These are phyloP conservation scores for Chaenocephalus aceratus DNA, from an alignment of 2,113 vertebrate genomes.

Conservation along the genomic window DNA sequence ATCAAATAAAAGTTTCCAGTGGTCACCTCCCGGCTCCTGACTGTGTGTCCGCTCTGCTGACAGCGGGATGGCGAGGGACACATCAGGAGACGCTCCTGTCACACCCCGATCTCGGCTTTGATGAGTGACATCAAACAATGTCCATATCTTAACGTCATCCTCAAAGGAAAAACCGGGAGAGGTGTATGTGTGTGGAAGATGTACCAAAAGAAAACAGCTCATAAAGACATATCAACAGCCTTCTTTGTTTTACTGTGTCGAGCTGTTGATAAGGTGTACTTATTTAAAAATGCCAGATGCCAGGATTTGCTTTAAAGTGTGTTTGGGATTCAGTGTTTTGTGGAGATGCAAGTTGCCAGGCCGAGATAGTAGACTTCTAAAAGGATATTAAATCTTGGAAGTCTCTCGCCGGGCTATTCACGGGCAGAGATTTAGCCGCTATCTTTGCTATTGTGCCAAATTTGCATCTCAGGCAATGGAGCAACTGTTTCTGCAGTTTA, in stretches of 20 bases:
- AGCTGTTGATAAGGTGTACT: slow-evolving; percentile 67
- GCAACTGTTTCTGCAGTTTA: slow-evolving; percentile 56
- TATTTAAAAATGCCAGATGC: slow-evolving; percentile 61
- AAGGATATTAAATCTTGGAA: slow-evolving; percentile 71
- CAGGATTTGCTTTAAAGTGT: slow-evolving; percentile 49
- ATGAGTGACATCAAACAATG: slow-evolving; percentile 78
- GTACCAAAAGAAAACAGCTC: slow-evolving; percentile 29
- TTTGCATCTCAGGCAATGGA: slow-evolving; percentile 68
- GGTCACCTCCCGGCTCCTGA: slow-evolving; percentile 71
- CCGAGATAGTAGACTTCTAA: slow-evolving; percentile 78
- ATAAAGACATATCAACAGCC: slow-evolving; percentile 56
- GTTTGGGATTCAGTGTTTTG: slow-evolving; percentile 53
- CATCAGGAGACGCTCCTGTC: slow-evolving; percentile 76
- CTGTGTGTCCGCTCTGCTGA: slow-evolving; percentile 66
- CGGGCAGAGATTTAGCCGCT: slow-evolving; percentile 62
- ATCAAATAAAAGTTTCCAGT: slow-evolving; percentile 78
- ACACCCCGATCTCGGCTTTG: slow-evolving; percentile 74
- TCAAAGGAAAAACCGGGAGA: slow-evolving; percentile 84
- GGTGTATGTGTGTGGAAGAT: slow-evolving; percentile 47
- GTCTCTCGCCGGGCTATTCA: slow-evolving; percentile 64
- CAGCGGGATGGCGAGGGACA: slow-evolving; percentile 73
- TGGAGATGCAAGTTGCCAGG: slow-evolving; percentile 67
- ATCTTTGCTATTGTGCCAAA: slow-evolving; percentile 58
- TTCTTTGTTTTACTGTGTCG: slow-evolving; percentile 62
- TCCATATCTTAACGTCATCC: slow-evolving; percentile 73